Percentiles rank a stretch among this genome's conserved stretches.
Evolutionary conservation across 2,797 vertebrate genomes (phyloP).

Genomic region (Epinephelus malabaricus): DNA sequence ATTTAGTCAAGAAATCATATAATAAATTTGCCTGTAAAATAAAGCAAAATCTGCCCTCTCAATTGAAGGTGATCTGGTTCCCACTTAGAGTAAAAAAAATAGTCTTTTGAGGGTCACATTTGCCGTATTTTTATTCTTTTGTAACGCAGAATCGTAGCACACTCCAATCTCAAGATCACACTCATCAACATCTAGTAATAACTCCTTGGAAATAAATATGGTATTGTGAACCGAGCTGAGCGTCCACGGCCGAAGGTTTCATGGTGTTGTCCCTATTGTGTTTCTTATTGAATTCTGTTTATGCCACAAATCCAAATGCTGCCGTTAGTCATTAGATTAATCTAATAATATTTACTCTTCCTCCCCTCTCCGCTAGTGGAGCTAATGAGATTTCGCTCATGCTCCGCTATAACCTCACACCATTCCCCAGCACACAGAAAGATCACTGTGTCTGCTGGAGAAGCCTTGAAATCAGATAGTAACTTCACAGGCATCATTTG

Average conservation of each 20-base stretch:
- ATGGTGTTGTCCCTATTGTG: slow-evolving; percentile 68
- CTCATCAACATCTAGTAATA: background rate
- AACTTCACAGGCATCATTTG: slow-evolving; percentile 74
- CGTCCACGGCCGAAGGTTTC: slow-evolving; percentile 34
- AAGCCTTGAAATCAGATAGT: slow-evolving; percentile 71
- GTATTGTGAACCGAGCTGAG: slow-evolving; percentile 22
- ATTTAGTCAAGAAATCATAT: background rate
- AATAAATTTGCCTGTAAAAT: background rate
- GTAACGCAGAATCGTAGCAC: background rate
- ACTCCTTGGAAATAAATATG: background rate
- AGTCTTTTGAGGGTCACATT: background rate
- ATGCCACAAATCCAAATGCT: slow-evolving; percentile 87
- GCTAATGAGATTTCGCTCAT: slow-evolving; percentile 84
- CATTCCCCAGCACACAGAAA: slow-evolving; percentile 68
- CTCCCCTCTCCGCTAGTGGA: slow-evolving; percentile 72
- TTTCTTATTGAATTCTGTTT: slow-evolving; percentile 82
- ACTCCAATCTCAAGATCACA: background rate
- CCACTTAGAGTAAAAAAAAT: background rate
- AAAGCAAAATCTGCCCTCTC: background rate
- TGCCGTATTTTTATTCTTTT: background rate
- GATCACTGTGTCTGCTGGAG: slow-evolving; percentile 68
- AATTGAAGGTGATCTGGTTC: background rate
- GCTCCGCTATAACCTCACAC: slow-evolving; percentile 71
- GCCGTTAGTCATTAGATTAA: slow-evolving; percentile 88
- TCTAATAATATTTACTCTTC: slow-evolving; percentile 84